Evolutionary conservation across 2,797 vertebrate species (phyloP), one percentile per base, ranked within the genome.

Genomic region (Gallinago solitaria): DNA sequence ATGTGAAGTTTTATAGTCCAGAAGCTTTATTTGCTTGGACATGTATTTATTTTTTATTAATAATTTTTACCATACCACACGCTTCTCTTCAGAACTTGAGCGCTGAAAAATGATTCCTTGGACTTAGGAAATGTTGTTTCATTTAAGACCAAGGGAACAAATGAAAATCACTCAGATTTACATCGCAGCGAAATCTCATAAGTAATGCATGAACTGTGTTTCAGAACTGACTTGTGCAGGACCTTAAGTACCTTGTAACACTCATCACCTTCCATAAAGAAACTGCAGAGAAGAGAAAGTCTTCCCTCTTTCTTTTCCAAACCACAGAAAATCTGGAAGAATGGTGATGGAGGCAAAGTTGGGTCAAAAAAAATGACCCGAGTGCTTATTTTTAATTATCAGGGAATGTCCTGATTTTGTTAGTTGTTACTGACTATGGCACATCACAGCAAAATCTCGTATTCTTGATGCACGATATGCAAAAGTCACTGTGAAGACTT

Each of bases 31-130:
- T 97, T 98, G 98, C 97, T 96, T 97, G 97, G 97, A 97, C 98
- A 98, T 64, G 51, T 96, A 96, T 98, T 98, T 98, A 97, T 98
- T 98, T 98, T 98, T 98, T 98, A 98, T 98, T 98, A 98, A 98
- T 97, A 97, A 92, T 97, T 97, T 96, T 98, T 97, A 96, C 94
- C 95, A 84, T 85, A 97, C 77, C 57, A 92, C 95, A 85, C 85
- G 95, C 94, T 97, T 94, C 91, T 93, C 82, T 33, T 32, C 60
- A 21, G 88, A 93, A 94, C 89, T 95, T 91, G 77, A 96, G 92
- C 96, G 93, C 95, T 96, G 95, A 97, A 93, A 94, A 96, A 95
- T 54, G 54, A 93, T 95, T 96, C 85, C 71, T 96, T 95, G 94
- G 96, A 87, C 88, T 95, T 88, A 53, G 93, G 96, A 96, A 98